Base-by-base conservation (phyloP, 1,140 invertebrate genomes). In the Bombus confusus region DNA sequence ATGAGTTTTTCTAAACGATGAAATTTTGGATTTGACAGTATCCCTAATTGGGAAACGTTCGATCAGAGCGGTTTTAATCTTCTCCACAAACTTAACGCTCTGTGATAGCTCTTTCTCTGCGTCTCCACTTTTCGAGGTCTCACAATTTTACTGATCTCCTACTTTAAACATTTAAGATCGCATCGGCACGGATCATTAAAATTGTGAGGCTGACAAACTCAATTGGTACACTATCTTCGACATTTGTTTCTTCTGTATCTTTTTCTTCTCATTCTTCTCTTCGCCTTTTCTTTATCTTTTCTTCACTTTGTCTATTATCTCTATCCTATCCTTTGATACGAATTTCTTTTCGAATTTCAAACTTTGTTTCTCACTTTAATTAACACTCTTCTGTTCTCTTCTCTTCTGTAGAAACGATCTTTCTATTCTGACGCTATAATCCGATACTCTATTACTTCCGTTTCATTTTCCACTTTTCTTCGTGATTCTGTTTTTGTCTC, bases 101-200 rank as follows among this genome's bases (percentile, higher is more conserved):
- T 91, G 87, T 91, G 89, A 91, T 91, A 91, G 89, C 83, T 80
- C 1, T 57, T 68, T 80, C 62, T 75, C 62, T 86, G 37, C 12
- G 15, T 12, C 85, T 47, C 8, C 62, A 25, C 64, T 83, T 4
- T 47, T 28, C 28, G 28, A n/a, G 22, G 34, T 28, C 57, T 83
- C 41, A 28, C 9, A 77, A 76, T 77, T 66, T 78, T 39, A 41
- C 28, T 69, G 80, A 62, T 82, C 25, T 43, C n/a, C 1, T 31
- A n/a, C 52, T 78, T n/a, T 28, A 15, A 15, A 47, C 34, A 6
- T 34, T 6, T 28, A 39, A 52, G 9, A 47, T 66, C n/a, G 62
- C 25, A 83, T 66, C 15, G 15, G 39, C 64, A 62, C n/a, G 34
- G 43, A 52, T 79, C 39, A 62, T 0, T 73, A 41, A 80, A 80